These are phyloP conservation scores for Sclerurus mexicanus DNA, from an alignment of 2,113 vertebrate species.

Conservation along the genomic window DNA sequence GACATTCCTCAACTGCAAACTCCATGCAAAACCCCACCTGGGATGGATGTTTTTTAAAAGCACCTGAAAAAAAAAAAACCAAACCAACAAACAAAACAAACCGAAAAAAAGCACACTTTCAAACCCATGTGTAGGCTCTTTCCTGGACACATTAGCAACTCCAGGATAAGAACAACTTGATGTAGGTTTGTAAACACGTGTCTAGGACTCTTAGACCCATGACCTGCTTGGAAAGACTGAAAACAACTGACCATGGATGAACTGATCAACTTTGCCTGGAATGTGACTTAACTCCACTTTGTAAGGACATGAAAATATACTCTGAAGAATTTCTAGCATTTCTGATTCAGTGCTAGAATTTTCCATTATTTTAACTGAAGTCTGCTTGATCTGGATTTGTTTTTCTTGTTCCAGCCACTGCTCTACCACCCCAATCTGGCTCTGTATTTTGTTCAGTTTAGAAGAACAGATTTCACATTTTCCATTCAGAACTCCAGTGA, in stretches of 20 bases:
- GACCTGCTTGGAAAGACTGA: not conserved
- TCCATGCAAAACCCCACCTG: not conserved
- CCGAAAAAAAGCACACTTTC: not conserved
- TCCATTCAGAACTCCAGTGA: constrained; percentile 29
- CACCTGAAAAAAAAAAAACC: not conserved
- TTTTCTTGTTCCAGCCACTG: not conserved
- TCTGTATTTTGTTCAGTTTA: not conserved
- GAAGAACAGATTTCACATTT: constrained; percentile 34
- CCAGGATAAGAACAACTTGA: not conserved
- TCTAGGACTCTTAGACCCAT: not conserved
- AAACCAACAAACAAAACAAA: not conserved
- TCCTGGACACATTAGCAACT: not conserved
- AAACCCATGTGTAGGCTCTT: not conserved
- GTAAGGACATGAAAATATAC: not conserved
- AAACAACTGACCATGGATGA: not conserved
- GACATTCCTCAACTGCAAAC: not conserved
- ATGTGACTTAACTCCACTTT: not conserved
- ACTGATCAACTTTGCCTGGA: not conserved
- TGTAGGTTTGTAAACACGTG: not conserved
- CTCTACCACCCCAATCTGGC: not conserved
- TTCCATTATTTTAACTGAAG: not conserved
- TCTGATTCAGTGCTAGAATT: not conserved
- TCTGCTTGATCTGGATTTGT: not conserved
- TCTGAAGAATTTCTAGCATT: not conserved
- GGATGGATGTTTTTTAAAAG: not conserved